Conservation (phyloP, 2,888 invertebrate genomes). For the Parapristionchus giblindavisi region DNA sequence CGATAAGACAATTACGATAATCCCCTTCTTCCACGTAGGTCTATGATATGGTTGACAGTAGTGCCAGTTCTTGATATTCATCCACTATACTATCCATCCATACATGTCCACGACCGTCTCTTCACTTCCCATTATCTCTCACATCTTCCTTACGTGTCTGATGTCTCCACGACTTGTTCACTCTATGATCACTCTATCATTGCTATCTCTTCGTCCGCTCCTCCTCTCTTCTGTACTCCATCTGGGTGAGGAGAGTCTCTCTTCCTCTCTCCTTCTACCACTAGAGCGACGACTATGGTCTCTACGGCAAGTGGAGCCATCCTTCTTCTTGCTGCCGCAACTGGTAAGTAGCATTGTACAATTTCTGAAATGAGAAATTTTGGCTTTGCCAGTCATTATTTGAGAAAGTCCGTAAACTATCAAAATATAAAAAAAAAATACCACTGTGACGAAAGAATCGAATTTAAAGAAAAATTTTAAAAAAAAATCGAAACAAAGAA, state of each 20-base stretch:
- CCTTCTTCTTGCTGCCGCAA: neutral
- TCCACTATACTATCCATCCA: too few species aligned
- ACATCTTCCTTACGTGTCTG: too few species aligned
- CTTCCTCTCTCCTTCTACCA: neutral
- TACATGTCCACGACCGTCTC: too few species aligned
- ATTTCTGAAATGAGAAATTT: too few species aligned
- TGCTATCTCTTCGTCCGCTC: neutral
- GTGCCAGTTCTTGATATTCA: too few species aligned
- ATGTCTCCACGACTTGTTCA: too few species aligned
- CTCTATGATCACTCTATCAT: neutral
- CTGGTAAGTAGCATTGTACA: neutral
- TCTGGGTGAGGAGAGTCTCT: neutral
- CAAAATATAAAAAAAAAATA: neutral
- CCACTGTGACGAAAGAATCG: neutral
- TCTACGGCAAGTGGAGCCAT: too few species aligned
- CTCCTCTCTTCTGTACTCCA: neutral
- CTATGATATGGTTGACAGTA: too few species aligned
- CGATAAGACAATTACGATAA: too few species aligned
- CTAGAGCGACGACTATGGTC: neutral
- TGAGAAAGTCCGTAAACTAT: neutral
- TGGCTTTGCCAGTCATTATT: too few species aligned
- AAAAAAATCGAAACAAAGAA: too few species aligned
- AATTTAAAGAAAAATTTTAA: neutral
- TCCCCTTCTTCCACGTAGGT: too few species aligned
- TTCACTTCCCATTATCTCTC: neutral